These are phyloP conservation scores for Acanthosoma haemorrhoidale DNA, from an alignment of 2,888 invertebrate species.

Conservation along the genomic window DNA sequence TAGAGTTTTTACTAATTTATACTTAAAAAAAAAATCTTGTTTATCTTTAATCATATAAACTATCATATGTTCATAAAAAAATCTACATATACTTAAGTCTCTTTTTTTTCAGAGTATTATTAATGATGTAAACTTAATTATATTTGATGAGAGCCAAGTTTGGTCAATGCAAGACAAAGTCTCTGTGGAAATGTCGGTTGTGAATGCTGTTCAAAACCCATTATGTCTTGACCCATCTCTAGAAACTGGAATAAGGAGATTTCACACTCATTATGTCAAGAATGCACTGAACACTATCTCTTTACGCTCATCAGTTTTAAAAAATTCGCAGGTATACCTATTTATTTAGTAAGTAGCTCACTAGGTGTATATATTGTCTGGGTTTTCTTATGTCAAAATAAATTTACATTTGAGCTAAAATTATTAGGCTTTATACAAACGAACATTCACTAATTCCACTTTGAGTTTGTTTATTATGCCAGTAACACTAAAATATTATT, in stretches of 20 bases:
- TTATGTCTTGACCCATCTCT: slow-evolving; percentile 86
- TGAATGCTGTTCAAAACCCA: slow-evolving; percentile 79
- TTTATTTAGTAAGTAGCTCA: not conserved
- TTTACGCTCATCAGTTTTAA: slow-evolving; percentile 67
- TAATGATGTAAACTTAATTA: slow-evolving; percentile 58
- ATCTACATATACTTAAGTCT: too few species aligned
- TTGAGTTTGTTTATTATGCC: too few species aligned
- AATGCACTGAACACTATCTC: slow-evolving; percentile 68
- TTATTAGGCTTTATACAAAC: too few species aligned
- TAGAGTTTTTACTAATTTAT: too few species aligned
- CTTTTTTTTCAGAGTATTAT: slow-evolving; percentile 55
- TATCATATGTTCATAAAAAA: too few species aligned
- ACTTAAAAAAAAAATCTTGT: too few species aligned
- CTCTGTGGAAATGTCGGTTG: slow-evolving; percentile 74
- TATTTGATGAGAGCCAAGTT: slow-evolving; percentile 47
- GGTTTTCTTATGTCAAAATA: too few species aligned
- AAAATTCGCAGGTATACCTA: slow-evolving; percentile 59
- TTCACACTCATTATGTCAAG: slow-evolving; percentile 67
- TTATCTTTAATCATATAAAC: too few species aligned
- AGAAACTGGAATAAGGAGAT: slow-evolving; percentile 68
- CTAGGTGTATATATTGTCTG: too few species aligned
- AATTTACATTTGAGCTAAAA: too few species aligned
- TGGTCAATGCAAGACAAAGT: slow-evolving; percentile 73
- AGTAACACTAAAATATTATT: too few species aligned
- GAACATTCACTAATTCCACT: too few species aligned